Base-by-base conservation (phyloP, 2,888 invertebrate genomes). In the Euzophera pinguis region DNA sequence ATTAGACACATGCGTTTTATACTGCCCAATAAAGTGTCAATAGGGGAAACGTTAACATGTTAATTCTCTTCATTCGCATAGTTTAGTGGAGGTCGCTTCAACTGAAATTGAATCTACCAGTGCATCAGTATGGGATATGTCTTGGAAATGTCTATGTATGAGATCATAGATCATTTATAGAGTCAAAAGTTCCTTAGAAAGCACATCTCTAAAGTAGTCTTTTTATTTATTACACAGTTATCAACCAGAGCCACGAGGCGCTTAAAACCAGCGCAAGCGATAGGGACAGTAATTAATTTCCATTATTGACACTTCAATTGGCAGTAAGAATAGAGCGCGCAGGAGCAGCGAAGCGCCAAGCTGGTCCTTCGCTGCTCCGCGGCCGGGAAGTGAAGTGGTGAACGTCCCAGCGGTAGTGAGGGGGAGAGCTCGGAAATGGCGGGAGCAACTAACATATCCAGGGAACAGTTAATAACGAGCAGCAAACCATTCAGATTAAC, bases 401-500 rank as follows among this genome's bases (percentile, higher is more conserved):
- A 75, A 39, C 39, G 39, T 39, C 39, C 39, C 73, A 71, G 67
- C 64, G 69, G 64, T 66, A 69, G 66, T 58, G 69, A 65, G 73
- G 60, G 57, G 59, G 53, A 16, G 59, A 61, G 57, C 62, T 58
- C 59, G 59, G 56, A 53, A 35, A 62, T 27, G 54, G 56, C 48
- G 63, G 67, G 77, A 71, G 63, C 71, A 74, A 72, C 82, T 82
- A 83, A 78, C 80, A 81, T 69, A 73, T 73, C 79, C 75, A 73
- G 71, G 75, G 75, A 69, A 84, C 83, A 83, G 84, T 82, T 78
- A 84, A 78, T 80, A 82, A 85, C 89, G 89, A 87, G 90, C 89
- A 89, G 90, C 90, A 88, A 88, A 88, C 89, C 86, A 86, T 82
- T 79, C 78, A 85, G 80, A 81, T 72, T 65, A 81, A 80, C 78